Percentiles rank a stretch among this genome's conserved stretches.
Evolutionary conservation across 2,888 invertebrate genomes (phyloP).

Genomic region (Sylvicola fuscatus): DNA sequence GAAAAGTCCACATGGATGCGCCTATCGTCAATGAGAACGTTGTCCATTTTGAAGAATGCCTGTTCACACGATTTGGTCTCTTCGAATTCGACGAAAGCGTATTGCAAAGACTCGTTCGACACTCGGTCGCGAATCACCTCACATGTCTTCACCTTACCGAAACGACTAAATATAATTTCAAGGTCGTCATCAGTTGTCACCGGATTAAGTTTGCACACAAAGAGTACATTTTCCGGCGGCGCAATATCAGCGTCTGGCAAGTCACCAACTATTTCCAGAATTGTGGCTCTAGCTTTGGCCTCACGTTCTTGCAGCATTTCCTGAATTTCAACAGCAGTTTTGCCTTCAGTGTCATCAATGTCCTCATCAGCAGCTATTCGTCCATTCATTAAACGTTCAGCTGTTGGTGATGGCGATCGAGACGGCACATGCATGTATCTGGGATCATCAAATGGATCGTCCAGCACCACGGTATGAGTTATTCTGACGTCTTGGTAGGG

Average conservation of each 20-base stretch:
- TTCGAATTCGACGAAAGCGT: slow-evolving; percentile 96
- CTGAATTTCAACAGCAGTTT: slow-evolving; percentile 61
- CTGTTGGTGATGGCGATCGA: slow-evolving; percentile 74
- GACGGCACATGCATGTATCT: slow-evolving; percentile 53
- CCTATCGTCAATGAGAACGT: slow-evolving; percentile 95
- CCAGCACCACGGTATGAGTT: slow-evolving; percentile 86
- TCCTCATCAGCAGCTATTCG: slow-evolving; percentile 87
- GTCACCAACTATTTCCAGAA: slow-evolving; percentile 96
- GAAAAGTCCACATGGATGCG: slow-evolving; percentile 99
- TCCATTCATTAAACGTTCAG: slow-evolving; percentile 60
- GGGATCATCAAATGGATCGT: slow-evolving; percentile 92
- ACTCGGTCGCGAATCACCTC: slow-evolving; percentile 92
- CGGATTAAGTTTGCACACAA: slow-evolving; percentile 97
- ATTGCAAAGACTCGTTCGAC: slow-evolving; percentile 87
- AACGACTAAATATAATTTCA: slow-evolving; percentile 93
- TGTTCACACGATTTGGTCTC: slow-evolving; percentile 85
- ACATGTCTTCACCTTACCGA: slow-evolving; percentile 82
- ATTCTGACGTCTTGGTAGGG: slow-evolving; percentile 93
- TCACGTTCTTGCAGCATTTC: slow-evolving; percentile 80
- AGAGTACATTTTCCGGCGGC: slow-evolving; percentile 96
- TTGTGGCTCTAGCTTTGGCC: slow-evolving; percentile 90
- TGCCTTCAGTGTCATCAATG: slow-evolving; percentile 75
- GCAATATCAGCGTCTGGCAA: slow-evolving; percentile 93
- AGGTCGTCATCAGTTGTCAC: slow-evolving; percentile 94
- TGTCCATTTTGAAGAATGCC: slow-evolving; percentile 99